Evolutionary conservation across 64 coral and sea anemone species (phyloP), one percentile per base, ranked within the genome.

Genomic region (Pocillopora damicornis): DNA sequence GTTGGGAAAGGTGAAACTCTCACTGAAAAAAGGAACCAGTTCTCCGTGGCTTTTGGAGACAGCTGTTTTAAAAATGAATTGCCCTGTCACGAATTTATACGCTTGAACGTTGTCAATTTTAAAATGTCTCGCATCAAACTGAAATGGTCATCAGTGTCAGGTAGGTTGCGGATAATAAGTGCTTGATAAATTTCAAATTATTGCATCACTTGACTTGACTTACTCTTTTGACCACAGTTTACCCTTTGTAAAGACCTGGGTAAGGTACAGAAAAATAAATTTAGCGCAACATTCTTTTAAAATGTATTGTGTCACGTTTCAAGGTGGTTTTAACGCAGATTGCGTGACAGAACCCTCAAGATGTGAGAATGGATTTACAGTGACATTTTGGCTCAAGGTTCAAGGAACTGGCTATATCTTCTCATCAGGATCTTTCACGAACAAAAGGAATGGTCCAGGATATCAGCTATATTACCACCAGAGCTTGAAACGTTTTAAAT

Each of bases 261-360:
- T 23, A 10, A 25, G 8, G 11, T 10, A 71, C 61, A 17, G 1
- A 4, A 11, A 71, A 30, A 23, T 10, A 5, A 1, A 11, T 0
- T 22, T 45, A 25, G 5, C 16, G 38, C 71, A 25, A 13, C 9
- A 15, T 0, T 3, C 5, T 85, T 25, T 85, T 85, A 30, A 71
- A 71, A 71, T n/a, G 25, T 11, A 25, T 30, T n/a, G 8, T 71
- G 38, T 85, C 38, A 58, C 38, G 63, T 89, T 80, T 57, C 8
- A 30, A 92, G 90, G 90, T 77, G 90, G 90, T 51, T 92, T 92
- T 16, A 92, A 92, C n/a, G 90, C 83, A 13, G 90, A 92, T 75
- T 92, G 90, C 63, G 90, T 92, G 38, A 92, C 90, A 23, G 83
- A 92, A 20, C 90, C 90, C 60, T 75, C 90, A 0, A 76, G 20